Conservation (phyloP, 2,797 vertebrate genomes). For the Parambassis ranga region DNA sequence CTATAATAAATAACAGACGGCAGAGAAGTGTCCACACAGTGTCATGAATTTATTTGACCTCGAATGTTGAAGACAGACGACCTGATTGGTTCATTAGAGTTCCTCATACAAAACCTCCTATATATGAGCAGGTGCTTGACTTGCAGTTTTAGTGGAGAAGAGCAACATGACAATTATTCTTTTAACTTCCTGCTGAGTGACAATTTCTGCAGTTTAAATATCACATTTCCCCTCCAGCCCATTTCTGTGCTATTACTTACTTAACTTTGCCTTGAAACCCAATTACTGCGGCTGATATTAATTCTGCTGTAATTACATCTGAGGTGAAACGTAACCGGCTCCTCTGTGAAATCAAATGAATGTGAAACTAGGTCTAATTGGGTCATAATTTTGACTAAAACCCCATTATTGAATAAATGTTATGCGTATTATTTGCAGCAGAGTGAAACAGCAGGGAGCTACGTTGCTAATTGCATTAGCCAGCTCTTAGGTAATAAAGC, state of each 20-base stretch:
- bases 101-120: background rate
- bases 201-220: slow-evolving; percentile 36
- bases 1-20: slow-evolving; percentile 13
- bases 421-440: slow-evolving; percentile 59
- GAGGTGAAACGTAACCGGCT: slow-evolving; percentile 64
- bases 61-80: background rate
- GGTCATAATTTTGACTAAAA: slow-evolving; percentile 78
- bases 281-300: slow-evolving; percentile 78
- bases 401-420: slow-evolving; percentile 72
- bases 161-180: slow-evolving; percentile 32
- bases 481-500: slow-evolving; percentile 55
- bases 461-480: slow-evolving; percentile 68
- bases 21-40: background rate
- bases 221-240: slow-evolving; percentile 46
- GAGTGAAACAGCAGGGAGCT: slow-evolving; percentile 58
- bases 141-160: slow-evolving; percentile 9
- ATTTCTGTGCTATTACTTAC: slow-evolving; percentile 65
- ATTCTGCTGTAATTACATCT: slow-evolving; percentile 77
- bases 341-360: slow-evolving; percentile 70
- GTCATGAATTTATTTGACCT: background rate
- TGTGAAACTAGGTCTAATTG: slow-evolving; percentile 71
- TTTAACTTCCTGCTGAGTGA: slow-evolving; percentile 22
- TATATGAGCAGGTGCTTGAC: background rate
- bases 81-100: slow-evolving; percentile 22
- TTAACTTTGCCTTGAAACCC: slow-evolving; percentile 72